Percentiles rank a stretch among this genome's conserved stretches.
These are phyloP conservation scores for Oxytorus armatus DNA, from an alignment of 2,888 invertebrate species.

Conservation along the genomic window DNA sequence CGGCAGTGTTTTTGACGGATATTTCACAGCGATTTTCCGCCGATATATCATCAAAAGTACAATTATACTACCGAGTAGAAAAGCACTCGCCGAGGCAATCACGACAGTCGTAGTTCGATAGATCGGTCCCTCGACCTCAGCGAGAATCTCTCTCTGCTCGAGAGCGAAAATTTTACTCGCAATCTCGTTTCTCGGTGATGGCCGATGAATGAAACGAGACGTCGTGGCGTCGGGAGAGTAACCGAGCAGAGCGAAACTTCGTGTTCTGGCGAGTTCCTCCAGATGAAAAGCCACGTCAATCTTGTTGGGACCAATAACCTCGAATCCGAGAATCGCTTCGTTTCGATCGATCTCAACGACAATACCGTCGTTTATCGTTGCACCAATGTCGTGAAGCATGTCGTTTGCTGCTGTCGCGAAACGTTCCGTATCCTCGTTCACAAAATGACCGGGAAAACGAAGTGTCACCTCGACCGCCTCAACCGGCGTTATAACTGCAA, in stretches of 20 bases:
- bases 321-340: slow-evolving; percentile 80
- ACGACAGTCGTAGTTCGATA: slow-evolving; percentile 92
- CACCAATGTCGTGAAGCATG: slow-evolving; percentile 80
- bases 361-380: slow-evolving; percentile 79
- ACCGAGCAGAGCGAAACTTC: slow-evolving; percentile 84
- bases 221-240: slow-evolving; percentile 88
- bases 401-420: slow-evolving; percentile 79
- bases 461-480: slow-evolving; percentile 91
- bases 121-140: slow-evolving; percentile 87
- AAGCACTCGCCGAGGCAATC: slow-evolving; percentile 91
- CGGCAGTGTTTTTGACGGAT: slow-evolving; percentile 68
- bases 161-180: slow-evolving; percentile 85
- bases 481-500: slow-evolving; percentile 89
- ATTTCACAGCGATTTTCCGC: slow-evolving; percentile 82
- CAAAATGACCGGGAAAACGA: slow-evolving; percentile 88
- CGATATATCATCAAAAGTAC: slow-evolving; percentile 91
- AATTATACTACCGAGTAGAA: slow-evolving; percentile 91
- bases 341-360: slow-evolving; percentile 79
- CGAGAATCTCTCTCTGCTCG: slow-evolving; percentile 89
- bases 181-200: slow-evolving; percentile 80
- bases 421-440: slow-evolving; percentile 77
- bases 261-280: slow-evolving; percentile 90
- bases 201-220: slow-evolving; percentile 87
- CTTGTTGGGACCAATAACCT: slow-evolving; percentile 90
- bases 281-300: slow-evolving; percentile 92